phyloP scores from a whole-genome alignment of 2,797 vertebrate species.

The Hipposideros larvatus region DNA sequence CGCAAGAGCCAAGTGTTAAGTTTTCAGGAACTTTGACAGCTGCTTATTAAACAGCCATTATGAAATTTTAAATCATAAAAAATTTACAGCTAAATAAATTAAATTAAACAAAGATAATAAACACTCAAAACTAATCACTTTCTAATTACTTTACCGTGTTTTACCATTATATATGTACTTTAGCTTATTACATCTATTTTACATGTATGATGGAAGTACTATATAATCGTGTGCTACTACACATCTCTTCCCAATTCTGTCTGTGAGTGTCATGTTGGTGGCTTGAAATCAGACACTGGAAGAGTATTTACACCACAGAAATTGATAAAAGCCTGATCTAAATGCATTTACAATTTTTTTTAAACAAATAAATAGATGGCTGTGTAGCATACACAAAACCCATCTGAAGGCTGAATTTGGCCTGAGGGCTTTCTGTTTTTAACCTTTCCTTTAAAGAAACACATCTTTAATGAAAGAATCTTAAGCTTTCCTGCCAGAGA shows the following conservation, averaged over 20 bases:
- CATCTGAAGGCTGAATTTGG: background rate
- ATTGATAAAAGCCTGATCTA: background rate
- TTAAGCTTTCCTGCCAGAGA: background rate
- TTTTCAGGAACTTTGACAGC: conserved; percentile 21
- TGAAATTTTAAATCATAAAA: conserved; percentile 1
- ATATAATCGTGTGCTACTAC: background rate
- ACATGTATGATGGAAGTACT: background rate
- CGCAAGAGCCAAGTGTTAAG: background rate
- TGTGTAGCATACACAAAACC: background rate
- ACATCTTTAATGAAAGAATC: background rate
- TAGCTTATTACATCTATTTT: background rate
- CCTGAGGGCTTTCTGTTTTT: background rate
- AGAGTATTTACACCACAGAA: conserved; percentile 1
- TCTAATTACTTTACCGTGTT: conserved; percentile 1
- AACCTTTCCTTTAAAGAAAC: conserved; percentile 1
- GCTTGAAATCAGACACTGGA: background rate
- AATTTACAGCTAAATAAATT: background rate
- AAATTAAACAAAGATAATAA: background rate
- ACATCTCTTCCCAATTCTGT: background rate
- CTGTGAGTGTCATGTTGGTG: background rate
- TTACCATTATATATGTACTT: background rate
- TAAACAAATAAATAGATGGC: background rate
- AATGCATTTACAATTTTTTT: background rate
- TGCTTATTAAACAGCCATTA: background rate
- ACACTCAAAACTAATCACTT: background rate